Evolutionary conservation across 1,140 invertebrate species (phyloP), one percentile per base, ranked within the genome.

Genomic region (Drosophila sturtevanti): DNA sequence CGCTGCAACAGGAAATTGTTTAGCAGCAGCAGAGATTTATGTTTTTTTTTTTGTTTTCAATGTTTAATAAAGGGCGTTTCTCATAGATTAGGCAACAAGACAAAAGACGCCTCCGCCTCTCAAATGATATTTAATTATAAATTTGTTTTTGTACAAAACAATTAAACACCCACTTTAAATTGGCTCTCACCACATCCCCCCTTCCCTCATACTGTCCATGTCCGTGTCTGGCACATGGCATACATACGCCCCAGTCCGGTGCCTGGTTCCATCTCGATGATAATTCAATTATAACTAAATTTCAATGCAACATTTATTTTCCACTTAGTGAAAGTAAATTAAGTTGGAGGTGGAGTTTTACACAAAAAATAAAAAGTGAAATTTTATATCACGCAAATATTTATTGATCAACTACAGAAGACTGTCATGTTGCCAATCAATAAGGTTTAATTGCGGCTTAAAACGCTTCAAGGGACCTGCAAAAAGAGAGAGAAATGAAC

Each of bases 391-490:
- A 84, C 62, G 72, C 77, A 73, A 85, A 71, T 71, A 54, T 4
- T 18, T 31, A 27, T 51, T 22, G 64, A 60, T 31, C 66, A 63
- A 65, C 68, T 84, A 90, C 48, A 69, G 66, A 66, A 91, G 77
- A 38, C 90, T 79, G 51, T 81, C 76, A 72, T 90, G 77, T 51
- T 89, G 79, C 84, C 90, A 91, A 80, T 92, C 91, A 31, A 90
- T 87, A 51, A 89, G 51, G 37, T 67, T 90, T 27, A 91, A 41
- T 58, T 89, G 76, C 2, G 91, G 91, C 64, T 92, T 92, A 27
- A 84, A 91, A 21, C 91, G 85, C 68, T 92, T 92, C 21, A 90
- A 21, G 10, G 91, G 90, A 76, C 68, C 91, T 92, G 66, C 12
- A 85, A 84, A 24, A 72, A 24, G 10, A 21, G 4, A 22, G 14